Evolutionary conservation across 2,888 invertebrate species (phyloP), one percentile per base, ranked within the genome.

Genomic region (Lycophotia porphyrea): DNA sequence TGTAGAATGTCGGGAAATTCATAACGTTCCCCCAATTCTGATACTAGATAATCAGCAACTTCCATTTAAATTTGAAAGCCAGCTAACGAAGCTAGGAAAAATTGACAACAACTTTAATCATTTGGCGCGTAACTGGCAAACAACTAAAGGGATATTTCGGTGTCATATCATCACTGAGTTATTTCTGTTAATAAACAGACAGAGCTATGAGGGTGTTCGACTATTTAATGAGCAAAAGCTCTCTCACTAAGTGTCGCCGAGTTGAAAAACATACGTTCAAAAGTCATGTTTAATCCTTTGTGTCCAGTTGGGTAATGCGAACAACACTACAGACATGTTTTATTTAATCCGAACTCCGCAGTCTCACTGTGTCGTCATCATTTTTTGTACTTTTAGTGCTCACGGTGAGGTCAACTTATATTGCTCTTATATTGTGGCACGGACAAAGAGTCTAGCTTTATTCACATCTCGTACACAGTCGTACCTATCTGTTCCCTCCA

Each of bases 371-470:
- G 84, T 83, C 86, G 85, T 87, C 88, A 86, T 84, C 69, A 80
- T 88, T 92, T 92, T 92, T 92, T 91, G 82, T 87, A 82, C 85
- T 89, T 87, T 88, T 90, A 89, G 80, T 74, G 78, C 84, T 76
- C 73, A 69, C 67, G 70, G 86, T 78, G 86, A 91, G 91, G 90
- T 89, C 91, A 88, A 84, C 68, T 82, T 86, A 85, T 82, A 78
- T 86, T 81, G 87, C 79, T 87, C 82, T 81, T 74, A 78, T 76
- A 84, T 75, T 72, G 80, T 76, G 74, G 64, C 68, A 61, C 81
- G 84, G 74, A 88, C 85, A 87, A 89, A 87, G 85, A 88, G 79
- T 84, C 72, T 81, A 82, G 76, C 85, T 79, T 85, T 89, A 89
- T 90, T 88, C 89, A 84, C 72, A 78, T 82, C 84, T 76, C 78